Evolutionary conservation across 2,113 vertebrate species (phyloP), one percentile per base, ranked within the genome.

Genomic region (Cygnus atratus): DNA sequence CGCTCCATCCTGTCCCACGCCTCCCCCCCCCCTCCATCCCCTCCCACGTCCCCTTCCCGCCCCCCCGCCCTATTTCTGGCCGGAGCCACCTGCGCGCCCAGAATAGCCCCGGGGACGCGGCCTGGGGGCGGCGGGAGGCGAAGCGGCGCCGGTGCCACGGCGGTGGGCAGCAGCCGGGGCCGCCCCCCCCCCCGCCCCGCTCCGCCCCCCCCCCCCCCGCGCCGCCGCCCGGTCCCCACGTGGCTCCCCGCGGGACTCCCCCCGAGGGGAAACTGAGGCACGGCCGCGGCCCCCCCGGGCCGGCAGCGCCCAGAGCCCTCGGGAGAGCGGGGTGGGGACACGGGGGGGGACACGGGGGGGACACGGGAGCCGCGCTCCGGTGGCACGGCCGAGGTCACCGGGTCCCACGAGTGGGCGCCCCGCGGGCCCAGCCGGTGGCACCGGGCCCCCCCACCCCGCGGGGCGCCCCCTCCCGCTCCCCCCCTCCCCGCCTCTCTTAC

Each of bases 21-120:
- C 39, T 9, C 39, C 39, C 39, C 39, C 39, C 39, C 39, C 39
- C 10, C 44, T 61, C 9, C 41, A n/a, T 39, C 61, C 61, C 35
- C 61, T n/a, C 61, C 61, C 61, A 35, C 12, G 15, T 26, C 35
- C 9, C 1, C 29, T 39, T 9, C n/a, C 57, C 5, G 14, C 13
- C 43, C 5, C 2, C 33, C 48, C 35, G 18, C 39, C 73, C 90
- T 94, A 95, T 95, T 95, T 92, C 83, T 81, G 95, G 67, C 74
- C 1, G 5, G 21, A 76, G 67, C 62, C 86, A 90, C 15, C 43
- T 84, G 74, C 59, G 31, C 35, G 68, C 83, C 87, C 87, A 73
- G 65, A 89, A 92, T 82, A 95, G 59, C 75, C 3, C 1, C 22
- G 8, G 54, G 20, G 35, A 10, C 1, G 10, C 39, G 72, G 61